Base-by-base conservation (phyloP, 2,797 vertebrate species). In the Loriculus beryllinus region DNA sequence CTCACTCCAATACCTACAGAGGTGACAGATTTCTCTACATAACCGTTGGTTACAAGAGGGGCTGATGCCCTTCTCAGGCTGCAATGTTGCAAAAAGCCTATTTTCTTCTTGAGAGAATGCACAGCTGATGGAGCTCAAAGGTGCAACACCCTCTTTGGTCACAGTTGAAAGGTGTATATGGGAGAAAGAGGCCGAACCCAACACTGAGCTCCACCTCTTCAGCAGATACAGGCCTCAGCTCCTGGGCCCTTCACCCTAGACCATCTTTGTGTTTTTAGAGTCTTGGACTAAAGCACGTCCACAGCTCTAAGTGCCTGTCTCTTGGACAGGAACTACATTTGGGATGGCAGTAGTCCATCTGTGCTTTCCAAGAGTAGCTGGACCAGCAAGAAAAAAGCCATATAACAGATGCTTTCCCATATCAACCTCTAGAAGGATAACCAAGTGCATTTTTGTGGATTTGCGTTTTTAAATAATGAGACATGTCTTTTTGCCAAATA, bases 91-190 rank as follows among this genome's bases (percentile, higher is more conserved):
- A 69, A 64, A 64, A 23, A 69, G 6, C 25, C 37, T 14, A 10
- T 18, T 51, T 79, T 54, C 45, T 63, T 80, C 69, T 57, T 19
- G 17, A 35, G 49, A 57, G 8, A 23, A 23, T 5, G 40, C 4
- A 14, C 16, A 69, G 35, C 2, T 3, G 2, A 26, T 4, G 7
- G 45, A 51, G 37, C 2, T 1, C 28, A 51, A 39, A 37, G n/a
- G n/a, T 31, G 13, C 45, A 43, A 40, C 31, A 48, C 31, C 14
- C 25, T 6, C 39, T 63, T 40, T 2, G 1, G 23, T n/a, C 14
- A 11, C 45, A 16, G 39, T 29, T 37, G 68, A 49, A 16, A 48
- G 33, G 20, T 3, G 3, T 6, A 19, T 23, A 19, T 12, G 23
- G 21, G 40, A n/a, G 40, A 79, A 28, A 37, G 5, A 49, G 14